Base-by-base conservation (phyloP, 2,888 invertebrate genomes). In the Polyommatus iphigenia region DNA sequence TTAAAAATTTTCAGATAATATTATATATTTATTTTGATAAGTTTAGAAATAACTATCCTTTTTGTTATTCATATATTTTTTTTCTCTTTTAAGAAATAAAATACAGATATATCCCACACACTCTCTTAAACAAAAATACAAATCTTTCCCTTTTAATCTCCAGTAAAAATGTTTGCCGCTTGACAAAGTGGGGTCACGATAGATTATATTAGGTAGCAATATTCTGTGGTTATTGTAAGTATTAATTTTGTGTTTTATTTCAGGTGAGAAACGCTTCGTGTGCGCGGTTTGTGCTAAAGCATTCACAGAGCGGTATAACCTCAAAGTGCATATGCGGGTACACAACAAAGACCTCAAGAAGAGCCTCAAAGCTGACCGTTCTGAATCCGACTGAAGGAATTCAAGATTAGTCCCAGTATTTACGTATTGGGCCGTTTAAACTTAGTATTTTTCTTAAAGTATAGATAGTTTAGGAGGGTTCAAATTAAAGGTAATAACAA, bases 321-420 rank as follows among this genome's bases (percentile, higher is more conserved):
- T 85, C n/a, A 84, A 85, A 86, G 88, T 84, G 73, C 89, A 82
- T 83, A 88, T 95, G 90, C 86, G 89, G 81, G 90, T 94, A 0
- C 95, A 95, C 79, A 90, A 91, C 1, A 90, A 88, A 85, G 84
- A 87, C 77, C 80, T 90, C 24, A 78, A 78, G 59, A 78, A 29
- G 24, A 13, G 24, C 7, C 32, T 67, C 18, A 75, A 72, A 36
- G 72, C 76, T 13, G 75, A 73, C 13, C n/a, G 62, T 15, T 32
- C 29, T 6, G 24, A 24, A 24, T 24, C 24, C 24, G 24, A 24
- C 24, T 24, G 15, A 10, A 15, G 29, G 1, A 2, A 32, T 67
- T 67, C 29, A 5, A 67, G 67, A 67, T 20, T 32, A 67, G 24
- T 67, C 13, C 29, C 67, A 67, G 24, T 67, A 67, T 29, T 13